Percentiles rank a stretch among this genome's conserved stretches.
Evolutionary conservation across 2,888 invertebrate species (phyloP).

Genomic region (Cephus pygmeus): DNA sequence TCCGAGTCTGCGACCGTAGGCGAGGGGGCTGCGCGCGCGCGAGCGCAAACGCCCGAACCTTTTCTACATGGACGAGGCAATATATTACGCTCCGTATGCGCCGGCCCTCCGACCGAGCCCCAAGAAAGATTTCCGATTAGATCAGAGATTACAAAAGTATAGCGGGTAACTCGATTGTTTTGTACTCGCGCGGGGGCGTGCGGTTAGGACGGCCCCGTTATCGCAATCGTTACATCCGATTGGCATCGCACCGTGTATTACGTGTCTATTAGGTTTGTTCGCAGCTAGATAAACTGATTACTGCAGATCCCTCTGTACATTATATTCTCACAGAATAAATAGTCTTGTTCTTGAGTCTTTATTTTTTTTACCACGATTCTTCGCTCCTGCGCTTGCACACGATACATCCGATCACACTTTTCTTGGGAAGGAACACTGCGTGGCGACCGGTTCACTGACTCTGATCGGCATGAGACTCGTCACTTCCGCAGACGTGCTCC

Average conservation of each 20-base stretch:
- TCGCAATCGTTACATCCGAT: conserved; percentile 19
- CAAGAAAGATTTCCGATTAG: conserved; percentile 9
- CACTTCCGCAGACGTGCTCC: conserved; percentile 5
- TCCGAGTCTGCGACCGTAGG: not conserved
- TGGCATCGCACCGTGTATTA: conserved; percentile 26
- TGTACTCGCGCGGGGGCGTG: conserved; percentile 21
- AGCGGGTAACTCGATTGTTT: conserved; percentile 34
- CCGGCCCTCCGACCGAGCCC: conserved; percentile 3
- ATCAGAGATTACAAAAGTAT: conserved; percentile 41
- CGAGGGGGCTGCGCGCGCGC: not conserved
- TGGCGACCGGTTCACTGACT: conserved; percentile 3
- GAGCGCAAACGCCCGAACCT: not conserved
- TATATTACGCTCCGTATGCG: conserved; percentile 3
- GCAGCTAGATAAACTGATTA: not conserved
- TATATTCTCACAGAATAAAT: not conserved
- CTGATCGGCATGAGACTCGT: conserved; percentile 2
- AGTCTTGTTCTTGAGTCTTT: not conserved
- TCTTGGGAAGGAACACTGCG: not conserved
- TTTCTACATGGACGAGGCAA: not conserved
- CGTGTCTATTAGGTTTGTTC: conserved; percentile 22
- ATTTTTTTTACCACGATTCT: not conserved
- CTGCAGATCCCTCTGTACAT: not conserved
- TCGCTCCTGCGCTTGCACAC: not conserved
- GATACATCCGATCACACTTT: not conserved
- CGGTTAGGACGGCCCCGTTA: conserved; percentile 14